Percentiles rank a stretch among this genome's conserved stretches.
phyloP scores from a whole-genome alignment of 2,888 invertebrate species.

The Lasius fuliginosus region DNA sequence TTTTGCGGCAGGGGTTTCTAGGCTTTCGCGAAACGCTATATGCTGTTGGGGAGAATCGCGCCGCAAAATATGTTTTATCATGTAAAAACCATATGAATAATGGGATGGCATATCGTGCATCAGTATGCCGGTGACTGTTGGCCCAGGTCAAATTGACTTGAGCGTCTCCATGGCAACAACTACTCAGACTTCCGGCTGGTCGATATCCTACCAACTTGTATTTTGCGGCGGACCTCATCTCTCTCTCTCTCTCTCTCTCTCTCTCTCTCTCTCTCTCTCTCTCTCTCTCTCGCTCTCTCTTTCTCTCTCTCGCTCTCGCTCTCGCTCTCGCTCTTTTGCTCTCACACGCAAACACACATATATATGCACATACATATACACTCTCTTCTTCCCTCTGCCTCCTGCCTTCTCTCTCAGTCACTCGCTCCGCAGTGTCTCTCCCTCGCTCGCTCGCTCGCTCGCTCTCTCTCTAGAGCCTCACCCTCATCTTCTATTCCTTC shows the following conservation, averaged over 20 bases:
- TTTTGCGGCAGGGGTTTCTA: slow-evolving; percentile 34
- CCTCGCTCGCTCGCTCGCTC: slow-evolving; percentile 59
- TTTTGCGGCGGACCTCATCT: slow-evolving; percentile 80
- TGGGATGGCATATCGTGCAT: slow-evolving; percentile 81
- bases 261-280: slow-evolving; percentile 36
- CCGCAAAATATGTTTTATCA: slow-evolving; percentile 73
- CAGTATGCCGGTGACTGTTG: slow-evolving; percentile 84
- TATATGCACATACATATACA: slow-evolving; percentile 24
- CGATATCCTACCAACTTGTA: slow-evolving; percentile 87
- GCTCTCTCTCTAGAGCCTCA: slow-evolving; percentile 61
- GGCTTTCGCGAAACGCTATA: slow-evolving; percentile 55
- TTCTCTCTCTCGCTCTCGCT: slow-evolving; percentile 50
- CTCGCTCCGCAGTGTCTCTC: slow-evolving; percentile 60
- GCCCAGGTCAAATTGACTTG: slow-evolving; percentile 88
- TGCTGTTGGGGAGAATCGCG: slow-evolving; percentile 62
- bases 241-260: slow-evolving; percentile 61
- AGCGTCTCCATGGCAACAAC: slow-evolving; percentile 88
- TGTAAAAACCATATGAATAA: slow-evolving; percentile 81
- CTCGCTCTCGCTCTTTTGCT: slow-evolving; percentile 26
- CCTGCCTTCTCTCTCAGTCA: slow-evolving; percentile 53
- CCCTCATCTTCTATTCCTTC: slow-evolving; percentile 56
- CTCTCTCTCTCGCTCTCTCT: slow-evolving; percentile 46
- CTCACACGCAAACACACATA: slow-evolving; percentile 28
- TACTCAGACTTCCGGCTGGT: slow-evolving; percentile 87
- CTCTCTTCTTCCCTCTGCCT: slow-evolving; percentile 46